Conservation (phyloP, 2,113 vertebrate species). For the Ammospiza nelsoni region DNA sequence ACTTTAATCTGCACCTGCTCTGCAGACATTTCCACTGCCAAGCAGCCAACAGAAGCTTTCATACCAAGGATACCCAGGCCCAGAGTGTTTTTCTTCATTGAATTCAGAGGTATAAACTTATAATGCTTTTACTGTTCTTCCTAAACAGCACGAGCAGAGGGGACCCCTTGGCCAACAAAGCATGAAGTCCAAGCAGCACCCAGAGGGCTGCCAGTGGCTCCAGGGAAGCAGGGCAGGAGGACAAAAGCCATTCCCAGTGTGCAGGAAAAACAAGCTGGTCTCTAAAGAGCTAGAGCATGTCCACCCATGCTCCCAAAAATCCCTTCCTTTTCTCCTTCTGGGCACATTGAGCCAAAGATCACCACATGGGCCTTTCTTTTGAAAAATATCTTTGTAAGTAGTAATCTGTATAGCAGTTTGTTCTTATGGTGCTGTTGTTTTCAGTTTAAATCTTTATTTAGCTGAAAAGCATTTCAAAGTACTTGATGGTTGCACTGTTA, state of each 20-base stretch:
- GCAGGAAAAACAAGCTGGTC: neutral
- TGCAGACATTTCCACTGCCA: neutral
- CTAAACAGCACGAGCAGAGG: accelerated
- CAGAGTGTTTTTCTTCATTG: neutral
- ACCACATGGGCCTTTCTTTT: neutral
- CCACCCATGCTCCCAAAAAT: neutral
- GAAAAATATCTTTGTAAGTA: neutral
- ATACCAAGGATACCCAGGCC: neutral
- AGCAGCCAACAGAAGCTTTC: neutral
- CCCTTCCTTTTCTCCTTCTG: neutral
- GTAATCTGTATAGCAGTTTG: neutral
- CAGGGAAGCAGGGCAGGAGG: neutral
- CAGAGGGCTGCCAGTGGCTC: neutral
- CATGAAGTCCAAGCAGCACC: accelerated
- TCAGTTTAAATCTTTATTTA: neutral
- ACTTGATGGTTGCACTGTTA: neutral
- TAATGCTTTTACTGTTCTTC: neutral
- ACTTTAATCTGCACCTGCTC: neutral
- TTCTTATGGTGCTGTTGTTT: neutral
- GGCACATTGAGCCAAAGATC: neutral
- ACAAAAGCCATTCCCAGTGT: neutral
- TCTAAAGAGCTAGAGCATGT: neutral
- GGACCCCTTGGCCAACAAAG: accelerated
- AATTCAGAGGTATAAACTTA: neutral
- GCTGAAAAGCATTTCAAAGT: neutral